Evolutionary conservation across 1,140 invertebrate species (phyloP).

Genomic region (Cydia pomonella): DNA sequence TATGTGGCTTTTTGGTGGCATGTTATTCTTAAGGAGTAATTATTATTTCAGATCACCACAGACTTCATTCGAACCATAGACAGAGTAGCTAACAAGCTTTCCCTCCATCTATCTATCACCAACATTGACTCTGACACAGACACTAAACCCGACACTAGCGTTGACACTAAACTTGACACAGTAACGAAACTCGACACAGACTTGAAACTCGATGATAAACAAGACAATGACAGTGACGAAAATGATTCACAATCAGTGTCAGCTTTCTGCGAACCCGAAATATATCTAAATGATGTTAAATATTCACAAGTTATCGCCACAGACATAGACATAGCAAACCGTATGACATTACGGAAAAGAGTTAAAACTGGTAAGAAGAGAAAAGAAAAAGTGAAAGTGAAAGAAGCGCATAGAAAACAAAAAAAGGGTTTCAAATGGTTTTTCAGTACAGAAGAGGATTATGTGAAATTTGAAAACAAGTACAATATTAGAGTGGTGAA

Average conservation of each 20-base stretch:
- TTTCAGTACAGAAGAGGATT: conserved; percentile 22
- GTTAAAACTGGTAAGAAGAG: not conserved
- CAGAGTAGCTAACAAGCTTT: conserved; percentile 11
- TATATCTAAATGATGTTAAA: conserved; percentile 6
- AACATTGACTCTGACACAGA: not conserved
- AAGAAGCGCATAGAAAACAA: not conserved
- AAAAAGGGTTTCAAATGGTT: conserved; percentile 31
- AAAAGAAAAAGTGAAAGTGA: not conserved
- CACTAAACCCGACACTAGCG: not conserved
- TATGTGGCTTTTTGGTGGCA: too few relatives aligned
- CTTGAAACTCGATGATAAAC: not conserved
- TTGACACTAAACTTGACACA: not conserved
- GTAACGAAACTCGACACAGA: not conserved
- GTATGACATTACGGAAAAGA: conserved; percentile 10
- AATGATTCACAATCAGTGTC: conserved; percentile 4
- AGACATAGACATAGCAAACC: conserved; percentile 10
- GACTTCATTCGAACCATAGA: conserved; percentile 24
- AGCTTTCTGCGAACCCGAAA: conserved; percentile 18
- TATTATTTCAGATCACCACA: conserved; percentile 15
- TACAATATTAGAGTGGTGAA: conserved; percentile 22
- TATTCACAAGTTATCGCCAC: not conserved
- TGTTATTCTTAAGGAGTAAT: too few relatives aligned
- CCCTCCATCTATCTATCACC: conserved; percentile 4
- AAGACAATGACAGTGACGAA: conserved; percentile 15
- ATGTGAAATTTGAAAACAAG: conserved; percentile 4